Evolutionary conservation across 2,113 vertebrate species (phyloP).

Genomic region (Microtus montanus): DNA sequence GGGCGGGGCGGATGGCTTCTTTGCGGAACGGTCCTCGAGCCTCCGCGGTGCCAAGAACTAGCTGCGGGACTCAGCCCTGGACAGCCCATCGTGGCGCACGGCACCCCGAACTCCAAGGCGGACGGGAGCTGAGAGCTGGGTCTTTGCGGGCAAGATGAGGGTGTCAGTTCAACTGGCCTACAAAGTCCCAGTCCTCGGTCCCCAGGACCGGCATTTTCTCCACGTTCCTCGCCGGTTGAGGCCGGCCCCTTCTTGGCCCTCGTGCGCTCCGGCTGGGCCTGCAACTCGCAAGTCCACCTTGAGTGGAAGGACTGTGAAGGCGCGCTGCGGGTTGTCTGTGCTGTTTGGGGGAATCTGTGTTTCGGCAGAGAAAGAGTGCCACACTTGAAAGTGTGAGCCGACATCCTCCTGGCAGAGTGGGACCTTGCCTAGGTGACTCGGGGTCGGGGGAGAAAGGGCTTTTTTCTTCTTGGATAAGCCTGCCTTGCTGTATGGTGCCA

Average conservation of each 20-base stretch:
- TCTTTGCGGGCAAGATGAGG: conserved; percentile 99
- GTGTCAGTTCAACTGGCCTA: conserved; percentile 96
- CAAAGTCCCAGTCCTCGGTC: conserved; percentile 99
- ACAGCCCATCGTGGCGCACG: conserved; percentile 43
- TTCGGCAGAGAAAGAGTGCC: not conserved
- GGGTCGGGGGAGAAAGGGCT: not conserved
- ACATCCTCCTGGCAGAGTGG: not conserved
- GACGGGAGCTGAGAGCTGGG: conserved; percentile 92
- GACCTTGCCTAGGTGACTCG: not conserved
- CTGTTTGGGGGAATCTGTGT: not conserved
- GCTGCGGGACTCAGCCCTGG: not conserved
- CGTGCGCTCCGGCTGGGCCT: not conserved
- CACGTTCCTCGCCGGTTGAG: not conserved
- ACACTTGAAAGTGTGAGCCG: not conserved
- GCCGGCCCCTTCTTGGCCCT: not conserved
- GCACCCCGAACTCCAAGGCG: conserved; percentile 14
- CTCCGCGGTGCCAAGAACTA: not conserved
- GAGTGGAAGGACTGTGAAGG: not conserved
- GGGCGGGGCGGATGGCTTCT: conserved; percentile 3
- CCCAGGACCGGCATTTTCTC: conserved; percentile 81
- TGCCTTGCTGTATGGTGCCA: not conserved
- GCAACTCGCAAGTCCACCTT: not conserved
- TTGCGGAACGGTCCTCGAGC: not conserved
- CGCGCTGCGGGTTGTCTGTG: not conserved
- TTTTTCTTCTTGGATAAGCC: not conserved